Evolutionary conservation across 2,113 vertebrate genomes (phyloP), one percentile per base, ranked within the genome.

Genomic region (Clupea harengus): DNA sequence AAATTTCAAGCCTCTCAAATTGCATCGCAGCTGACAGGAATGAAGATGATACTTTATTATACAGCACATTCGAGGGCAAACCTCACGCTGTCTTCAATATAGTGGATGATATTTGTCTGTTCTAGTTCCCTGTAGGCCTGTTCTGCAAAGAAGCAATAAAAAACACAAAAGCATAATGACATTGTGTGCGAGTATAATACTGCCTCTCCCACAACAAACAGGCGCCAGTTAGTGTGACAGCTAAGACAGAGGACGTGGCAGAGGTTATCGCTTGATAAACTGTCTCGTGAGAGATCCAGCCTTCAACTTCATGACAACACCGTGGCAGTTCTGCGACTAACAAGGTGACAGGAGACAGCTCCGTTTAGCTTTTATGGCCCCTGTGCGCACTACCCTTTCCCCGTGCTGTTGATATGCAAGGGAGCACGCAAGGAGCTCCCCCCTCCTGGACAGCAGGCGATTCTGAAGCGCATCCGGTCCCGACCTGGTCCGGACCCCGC

Each of bases 351-450:
- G 11, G 10, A 78, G 72, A 78, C 72, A 78, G 72, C 72, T 78
- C 72, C 28, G 72, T 78, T 78, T 78, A 78, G 72, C 72, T 17
- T 78, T 78, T 78, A 78, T 10, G 72, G 72, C 39, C 3, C 72
- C 72, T 32, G 11, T 15, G 28, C 32, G 10, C 28, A 3, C 28
- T 15, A 78, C 39, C 72, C 72, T 78, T 32, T 28, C 49, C 28
- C 28, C 13, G 2, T 11, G 2, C 32, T 15, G 84, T 67, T 81
- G 81, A 50, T 81, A 87, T 60, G 86, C 82, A 86, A 85, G 89
- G 72, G 15, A 84, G 4, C 75, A 84, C 81, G n/a, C 84, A 45
- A 85, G 83, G 1, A 88, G 82, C 88, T 87, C 83, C 85, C 87
- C 81, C 32, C 84, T 86, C 86, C 88, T 82, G 2, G 72, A 44